phyloP scores from a whole-genome alignment of 1,140 invertebrate genomes.

The Diabrotica undecimpunctata region DNA sequence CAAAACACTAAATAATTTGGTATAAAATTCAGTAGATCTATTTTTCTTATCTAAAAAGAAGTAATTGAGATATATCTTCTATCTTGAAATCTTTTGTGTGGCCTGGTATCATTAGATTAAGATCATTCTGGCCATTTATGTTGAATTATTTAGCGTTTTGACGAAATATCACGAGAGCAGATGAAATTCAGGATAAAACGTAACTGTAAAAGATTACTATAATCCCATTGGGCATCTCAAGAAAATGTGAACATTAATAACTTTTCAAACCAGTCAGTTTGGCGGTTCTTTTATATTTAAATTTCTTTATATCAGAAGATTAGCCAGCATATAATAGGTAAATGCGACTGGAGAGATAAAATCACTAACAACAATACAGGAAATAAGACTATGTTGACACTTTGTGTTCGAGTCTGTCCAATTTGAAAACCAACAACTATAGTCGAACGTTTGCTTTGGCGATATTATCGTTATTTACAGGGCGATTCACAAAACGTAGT shows the following conservation, averaged over 20 bases:
- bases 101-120: not conserved
- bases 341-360: constrained; percentile 10
- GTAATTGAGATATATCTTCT: not conserved
- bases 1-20: too few relatives aligned
- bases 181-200: constrained; percentile 8
- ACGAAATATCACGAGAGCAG: constrained; percentile 5
- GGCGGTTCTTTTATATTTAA: constrained; percentile 9
- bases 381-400: constrained; percentile 14
- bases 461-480: not conserved
- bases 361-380: constrained; percentile 11
- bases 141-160: constrained; percentile 2
- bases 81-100: constrained; percentile 1
- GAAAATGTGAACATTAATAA: constrained; percentile 1
- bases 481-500: too few relatives aligned
- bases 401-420: constrained; percentile 1
- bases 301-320: constrained; percentile 11
- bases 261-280: constrained; percentile 6
- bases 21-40: too few relatives aligned
- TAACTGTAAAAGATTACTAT: constrained; percentile 7
- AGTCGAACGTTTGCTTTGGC: not conserved
- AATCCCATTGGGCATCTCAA: not conserved
- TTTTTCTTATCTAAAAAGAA: too few relatives aligned
- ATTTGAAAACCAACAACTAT: constrained; percentile 6
- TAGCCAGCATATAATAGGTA: constrained; percentile 8
- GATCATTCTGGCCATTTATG: not conserved